A percentile compares a stretch with the other conserved stretches of the same genome.
Conservation (phyloP, 1,140 invertebrate genomes). For the Neodiprion virginianus region DNA sequence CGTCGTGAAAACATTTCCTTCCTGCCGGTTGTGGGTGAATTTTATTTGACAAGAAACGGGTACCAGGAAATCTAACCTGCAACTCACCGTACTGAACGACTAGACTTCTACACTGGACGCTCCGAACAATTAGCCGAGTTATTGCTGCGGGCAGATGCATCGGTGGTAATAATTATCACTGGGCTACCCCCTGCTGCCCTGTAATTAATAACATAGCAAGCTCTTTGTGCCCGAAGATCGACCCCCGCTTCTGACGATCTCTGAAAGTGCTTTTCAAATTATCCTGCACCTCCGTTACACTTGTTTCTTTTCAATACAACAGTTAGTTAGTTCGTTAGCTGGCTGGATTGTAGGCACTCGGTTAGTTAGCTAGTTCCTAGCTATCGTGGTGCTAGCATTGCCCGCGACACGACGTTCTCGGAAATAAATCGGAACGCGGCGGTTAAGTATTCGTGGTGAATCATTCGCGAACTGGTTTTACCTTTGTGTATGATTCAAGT, state of each 20-base stretch:
- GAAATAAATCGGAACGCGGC: not conserved
- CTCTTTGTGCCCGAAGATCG: not conserved
- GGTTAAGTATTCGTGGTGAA: not conserved
- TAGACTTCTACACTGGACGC: not conserved
- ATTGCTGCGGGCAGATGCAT: not conserved
- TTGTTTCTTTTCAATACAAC: not conserved
- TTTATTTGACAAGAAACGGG: no score
- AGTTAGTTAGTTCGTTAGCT: not conserved
- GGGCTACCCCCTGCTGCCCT: not conserved
- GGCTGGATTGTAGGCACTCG: not conserved
- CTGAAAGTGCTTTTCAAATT: not conserved
- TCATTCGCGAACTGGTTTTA: not conserved
- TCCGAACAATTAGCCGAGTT: not conserved
- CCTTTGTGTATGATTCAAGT: not conserved
- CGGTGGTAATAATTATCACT: conserved; percentile 2
- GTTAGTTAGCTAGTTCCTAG: not conserved
- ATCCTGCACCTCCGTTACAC: not conserved
- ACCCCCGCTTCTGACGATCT: not conserved
- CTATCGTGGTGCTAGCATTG: not conserved
- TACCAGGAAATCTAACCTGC: not conserved
- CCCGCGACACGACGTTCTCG: not conserved
- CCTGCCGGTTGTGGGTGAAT: no score
- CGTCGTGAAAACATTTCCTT: no score
- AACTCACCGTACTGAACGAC: not conserved
- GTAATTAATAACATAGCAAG: not conserved